A percentile compares a stretch with the other conserved stretches of the same genome.
Evolutionary conservation across 1,140 invertebrate genomes (phyloP).

Genomic region (Augochlora pura): DNA sequence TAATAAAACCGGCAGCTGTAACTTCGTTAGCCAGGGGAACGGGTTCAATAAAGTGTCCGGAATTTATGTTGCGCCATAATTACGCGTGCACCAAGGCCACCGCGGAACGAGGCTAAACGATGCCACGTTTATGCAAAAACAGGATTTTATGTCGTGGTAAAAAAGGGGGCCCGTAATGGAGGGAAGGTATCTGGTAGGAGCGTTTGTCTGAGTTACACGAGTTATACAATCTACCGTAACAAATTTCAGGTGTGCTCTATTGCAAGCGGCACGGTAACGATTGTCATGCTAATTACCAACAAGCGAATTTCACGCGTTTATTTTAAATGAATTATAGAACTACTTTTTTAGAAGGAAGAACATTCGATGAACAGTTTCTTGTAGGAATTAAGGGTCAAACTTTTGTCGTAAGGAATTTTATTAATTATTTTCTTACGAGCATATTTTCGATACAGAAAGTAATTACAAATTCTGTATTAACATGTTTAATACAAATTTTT

Average conservation of each 20-base stretch:
- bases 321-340: background rate
- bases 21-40: background rate
- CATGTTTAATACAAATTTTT: too few species aligned
- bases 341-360: too few species aligned
- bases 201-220: background rate
- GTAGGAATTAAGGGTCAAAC: too few species aligned
- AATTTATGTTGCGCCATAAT: slow-evolving; percentile 10
- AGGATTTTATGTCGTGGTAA: background rate
- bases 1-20: background rate
- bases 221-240: background rate
- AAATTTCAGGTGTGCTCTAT: background rate
- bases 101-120: slow-evolving; percentile 5
- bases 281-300: background rate
- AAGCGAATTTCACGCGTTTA: background rate
- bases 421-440: too few species aligned
- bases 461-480: too few species aligned
- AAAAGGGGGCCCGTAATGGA: background rate
- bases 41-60: slow-evolving; percentile 1
- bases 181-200: background rate
- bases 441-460: too few species aligned
- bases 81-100: background rate
- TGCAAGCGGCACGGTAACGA: background rate
- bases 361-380: too few species aligned
- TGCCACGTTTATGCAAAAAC: background rate
- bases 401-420: too few species aligned